A percentile compares a stretch with the other conserved stretches of the same genome.
Evolutionary conservation across 2,797 vertebrate species (phyloP).

Genomic region (Scyliorhinus canicula): DNA sequence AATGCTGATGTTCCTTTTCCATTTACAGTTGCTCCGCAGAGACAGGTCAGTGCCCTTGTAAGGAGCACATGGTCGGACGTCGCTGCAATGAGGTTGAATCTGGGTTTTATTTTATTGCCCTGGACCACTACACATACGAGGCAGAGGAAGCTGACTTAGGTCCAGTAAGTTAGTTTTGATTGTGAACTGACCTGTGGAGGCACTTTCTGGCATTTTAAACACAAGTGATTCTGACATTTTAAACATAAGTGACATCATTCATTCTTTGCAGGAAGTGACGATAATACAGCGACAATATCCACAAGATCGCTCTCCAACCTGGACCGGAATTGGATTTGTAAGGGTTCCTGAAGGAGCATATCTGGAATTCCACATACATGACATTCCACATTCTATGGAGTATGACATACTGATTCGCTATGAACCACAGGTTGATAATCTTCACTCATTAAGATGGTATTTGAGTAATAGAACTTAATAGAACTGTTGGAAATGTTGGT

Average conservation of each 20-base stretch:
- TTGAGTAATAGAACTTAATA: too few species aligned
- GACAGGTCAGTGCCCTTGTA: conserved; percentile 81
- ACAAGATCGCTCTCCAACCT: conserved; percentile 77
- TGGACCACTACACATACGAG: conserved; percentile 95
- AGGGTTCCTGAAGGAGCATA: conserved; percentile 83
- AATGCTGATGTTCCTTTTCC: conserved; percentile 23
- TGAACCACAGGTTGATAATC: conserved; percentile 78
- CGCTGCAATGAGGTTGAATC: conserved; percentile 86
- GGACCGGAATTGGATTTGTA: conserved; percentile 88
- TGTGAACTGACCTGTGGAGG: not conserved
- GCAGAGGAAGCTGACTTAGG: conserved; percentile 82
- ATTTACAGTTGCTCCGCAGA: conserved; percentile 74
- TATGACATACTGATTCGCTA: conserved; percentile 91
- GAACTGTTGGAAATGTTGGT: not conserved
- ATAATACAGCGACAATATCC: conserved; percentile 73
- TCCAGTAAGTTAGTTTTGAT: conserved; percentile 70
- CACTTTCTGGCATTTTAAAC: conserved; percentile 14
- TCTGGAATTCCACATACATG: conserved; percentile 83
- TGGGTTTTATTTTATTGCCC: conserved; percentile 85
- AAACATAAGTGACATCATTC: not conserved
- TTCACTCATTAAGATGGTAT: not conserved
- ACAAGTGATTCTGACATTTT: conserved; percentile 23
- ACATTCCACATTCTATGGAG: conserved; percentile 92
- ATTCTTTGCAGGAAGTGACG: conserved; percentile 64
- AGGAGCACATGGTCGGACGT: conserved; percentile 82